Percentiles rank a stretch among this genome's conserved stretches.
These are phyloP conservation scores for Platycercus adscitus DNA, from an alignment of 2,113 vertebrate species.

Conservation along the genomic window DNA sequence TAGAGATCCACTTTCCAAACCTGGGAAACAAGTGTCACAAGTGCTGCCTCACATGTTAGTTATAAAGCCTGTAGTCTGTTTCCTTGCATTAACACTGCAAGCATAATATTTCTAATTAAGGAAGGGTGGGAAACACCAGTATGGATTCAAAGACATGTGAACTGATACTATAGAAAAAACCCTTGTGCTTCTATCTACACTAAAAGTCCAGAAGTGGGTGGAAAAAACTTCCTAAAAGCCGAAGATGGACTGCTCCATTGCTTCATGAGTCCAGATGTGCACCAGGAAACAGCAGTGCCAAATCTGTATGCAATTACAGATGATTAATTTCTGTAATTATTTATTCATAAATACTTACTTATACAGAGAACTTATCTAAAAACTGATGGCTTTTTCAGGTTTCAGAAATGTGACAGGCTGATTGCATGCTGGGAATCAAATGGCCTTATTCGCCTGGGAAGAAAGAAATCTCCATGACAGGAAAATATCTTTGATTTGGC, in stretches of 20 bases:
- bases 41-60: rapidly evolving
- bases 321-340: background rate
- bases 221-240: background rate
- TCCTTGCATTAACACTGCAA: background rate
- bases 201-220: background rate
- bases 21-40: background rate
- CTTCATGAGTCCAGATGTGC: background rate
- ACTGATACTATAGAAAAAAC: background rate
- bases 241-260: no score
- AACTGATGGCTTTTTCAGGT: background rate
- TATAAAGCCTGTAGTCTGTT: background rate
- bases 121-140: background rate
- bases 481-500: background rate
- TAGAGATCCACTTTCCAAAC: background rate
- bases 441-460: background rate
- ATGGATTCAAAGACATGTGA: background rate
- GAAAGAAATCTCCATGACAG: background rate
- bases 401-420: background rate
- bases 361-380: background rate
- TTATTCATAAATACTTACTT: background rate
- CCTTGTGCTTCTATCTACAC: background rate
- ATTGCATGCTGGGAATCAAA: background rate
- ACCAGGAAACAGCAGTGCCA: background rate
- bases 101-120: background rate
- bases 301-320: background rate